These are phyloP conservation scores for Nasonia longicornis DNA, from an alignment of 1,140 invertebrate species.

Conservation along the genomic window DNA sequence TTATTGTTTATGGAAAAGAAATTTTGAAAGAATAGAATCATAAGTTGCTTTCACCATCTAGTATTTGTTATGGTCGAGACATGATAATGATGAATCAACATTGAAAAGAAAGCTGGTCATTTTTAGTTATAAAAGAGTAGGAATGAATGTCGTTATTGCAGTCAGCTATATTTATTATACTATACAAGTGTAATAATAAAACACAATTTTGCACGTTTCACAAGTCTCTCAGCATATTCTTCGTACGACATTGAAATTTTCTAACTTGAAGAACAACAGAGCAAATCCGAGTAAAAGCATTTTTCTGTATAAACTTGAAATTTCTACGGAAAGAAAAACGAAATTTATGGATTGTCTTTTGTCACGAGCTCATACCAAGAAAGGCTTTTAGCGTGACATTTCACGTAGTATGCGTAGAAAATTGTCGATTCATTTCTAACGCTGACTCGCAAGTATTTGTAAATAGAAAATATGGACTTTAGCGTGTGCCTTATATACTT, in stretches of 20 bases:
- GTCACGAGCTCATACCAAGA: neutral
- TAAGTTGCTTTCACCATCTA: neutral
- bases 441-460: slow-evolving; percentile 14
- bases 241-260: too few species aligned
- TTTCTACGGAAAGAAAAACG: too few species aligned
- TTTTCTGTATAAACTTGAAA: neutral
- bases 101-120: too few species aligned
- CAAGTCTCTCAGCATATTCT: too few species aligned
- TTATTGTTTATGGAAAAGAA: neutral
- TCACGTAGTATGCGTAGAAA: neutral
- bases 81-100: too few species aligned
- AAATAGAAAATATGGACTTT: slow-evolving; percentile 24
- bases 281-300: neutral
- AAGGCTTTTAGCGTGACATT: neutral
- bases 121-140: neutral
- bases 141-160: neutral
- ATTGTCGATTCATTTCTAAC: neutral
- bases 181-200: neutral
- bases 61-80: too few species aligned
- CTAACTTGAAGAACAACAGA: too few species aligned
- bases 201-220: too few species aligned
- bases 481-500: neutral
- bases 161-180: neutral
- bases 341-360: neutral
- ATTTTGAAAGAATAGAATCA: neutral